phyloP scores from a whole-genome alignment of 2,888 invertebrate genomes.

The Nemapogon koenigi region DNA sequence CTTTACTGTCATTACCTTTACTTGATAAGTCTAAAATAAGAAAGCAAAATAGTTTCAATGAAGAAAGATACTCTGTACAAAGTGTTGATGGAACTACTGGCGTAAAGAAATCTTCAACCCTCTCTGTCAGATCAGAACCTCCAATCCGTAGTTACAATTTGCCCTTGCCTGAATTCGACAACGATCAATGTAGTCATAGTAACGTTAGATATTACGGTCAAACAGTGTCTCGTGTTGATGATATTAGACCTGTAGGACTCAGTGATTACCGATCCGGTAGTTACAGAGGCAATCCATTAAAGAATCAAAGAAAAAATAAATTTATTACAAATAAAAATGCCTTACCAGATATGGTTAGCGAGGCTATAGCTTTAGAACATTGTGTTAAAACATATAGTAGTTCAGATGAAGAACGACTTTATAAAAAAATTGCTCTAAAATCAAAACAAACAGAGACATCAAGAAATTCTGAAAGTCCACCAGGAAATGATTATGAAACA shows the following conservation, averaged over 20 bases:
- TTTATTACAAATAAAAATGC: conserved; percentile 36
- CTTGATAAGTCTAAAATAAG: conserved; percentile 31
- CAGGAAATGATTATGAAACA: conserved; percentile 72
- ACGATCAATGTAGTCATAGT: conserved; percentile 23
- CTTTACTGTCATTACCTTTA: conserved; percentile 39
- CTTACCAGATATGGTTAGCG: conserved; percentile 71
- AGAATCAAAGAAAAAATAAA: conserved; percentile 27
- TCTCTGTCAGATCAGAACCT: conserved; percentile 55
- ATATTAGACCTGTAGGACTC: conserved; percentile 37
- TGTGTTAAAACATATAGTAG: conserved; percentile 45
- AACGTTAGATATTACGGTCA: conserved; percentile 31
- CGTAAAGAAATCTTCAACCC: conserved; percentile 34
- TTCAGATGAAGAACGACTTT: conserved; percentile 50
- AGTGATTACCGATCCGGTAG: conserved; percentile 29
- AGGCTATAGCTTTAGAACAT: conserved; percentile 67
- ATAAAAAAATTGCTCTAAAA: conserved; percentile 25
- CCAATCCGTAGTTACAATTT: conserved; percentile 42
- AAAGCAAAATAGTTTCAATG: conserved; percentile 45
- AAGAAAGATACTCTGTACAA: conserved; percentile 27
- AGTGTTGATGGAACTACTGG: conserved; percentile 29
- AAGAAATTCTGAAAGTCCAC: conserved; percentile 37
- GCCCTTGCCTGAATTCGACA: conserved; percentile 44
- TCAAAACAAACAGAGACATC: conserved; percentile 29
- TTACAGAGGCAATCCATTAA: conserved; percentile 25
- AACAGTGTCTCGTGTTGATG: conserved; percentile 34